Conservation (phyloP, 1,140 invertebrate species). For the Brachionus sp. region DNA sequence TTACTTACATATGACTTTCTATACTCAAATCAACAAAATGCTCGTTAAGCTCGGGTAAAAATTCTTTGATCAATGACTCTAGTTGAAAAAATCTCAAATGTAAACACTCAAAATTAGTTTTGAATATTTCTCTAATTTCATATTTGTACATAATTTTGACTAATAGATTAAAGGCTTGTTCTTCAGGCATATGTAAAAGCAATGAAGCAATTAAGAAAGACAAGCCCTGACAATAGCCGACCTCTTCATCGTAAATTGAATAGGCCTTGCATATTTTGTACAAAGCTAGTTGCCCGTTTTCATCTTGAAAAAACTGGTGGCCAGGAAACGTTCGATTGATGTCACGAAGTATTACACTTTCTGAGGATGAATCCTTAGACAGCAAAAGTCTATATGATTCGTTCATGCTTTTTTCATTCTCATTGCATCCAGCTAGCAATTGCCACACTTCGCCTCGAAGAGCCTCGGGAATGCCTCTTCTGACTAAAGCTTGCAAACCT, state of each 20-base stretch:
- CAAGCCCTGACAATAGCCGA: slow-evolving; percentile 96
- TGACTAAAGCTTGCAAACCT: slow-evolving; percentile 5
- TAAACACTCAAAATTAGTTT: slow-evolving; percentile 90
- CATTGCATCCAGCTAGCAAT: slow-evolving; percentile 78
- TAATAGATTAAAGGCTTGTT: slow-evolving; percentile 94
- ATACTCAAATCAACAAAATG: slow-evolving; percentile 87
- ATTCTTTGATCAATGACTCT: slow-evolving; percentile 89
- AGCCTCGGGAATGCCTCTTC: slow-evolving; percentile 85
- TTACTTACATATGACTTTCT: slow-evolving; percentile 89
- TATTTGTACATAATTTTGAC: slow-evolving; percentile 97
- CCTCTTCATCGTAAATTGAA: slow-evolving; percentile 90
- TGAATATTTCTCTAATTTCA: slow-evolving; percentile 85
- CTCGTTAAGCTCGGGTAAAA: slow-evolving; percentile 78
- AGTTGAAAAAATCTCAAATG: slow-evolving; percentile 92
- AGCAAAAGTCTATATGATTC: slow-evolving; percentile 86
- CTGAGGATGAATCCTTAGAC: slow-evolving; percentile 82
- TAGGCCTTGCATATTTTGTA: slow-evolving; percentile 90
- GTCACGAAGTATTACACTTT: slow-evolving; percentile 87
- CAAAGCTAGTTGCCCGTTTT: slow-evolving; percentile 82
- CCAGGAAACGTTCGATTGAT: slow-evolving; percentile 97
- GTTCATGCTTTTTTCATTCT: slow-evolving; percentile 79
- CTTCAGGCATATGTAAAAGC: slow-evolving; percentile 96
- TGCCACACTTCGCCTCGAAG: slow-evolving; percentile 96
- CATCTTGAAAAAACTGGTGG: slow-evolving; percentile 85
- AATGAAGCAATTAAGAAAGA: slow-evolving; percentile 93